Evolutionary conservation across 2,113 vertebrate genomes (phyloP).

Genomic region (Tangachromis dhanisi): DNA sequence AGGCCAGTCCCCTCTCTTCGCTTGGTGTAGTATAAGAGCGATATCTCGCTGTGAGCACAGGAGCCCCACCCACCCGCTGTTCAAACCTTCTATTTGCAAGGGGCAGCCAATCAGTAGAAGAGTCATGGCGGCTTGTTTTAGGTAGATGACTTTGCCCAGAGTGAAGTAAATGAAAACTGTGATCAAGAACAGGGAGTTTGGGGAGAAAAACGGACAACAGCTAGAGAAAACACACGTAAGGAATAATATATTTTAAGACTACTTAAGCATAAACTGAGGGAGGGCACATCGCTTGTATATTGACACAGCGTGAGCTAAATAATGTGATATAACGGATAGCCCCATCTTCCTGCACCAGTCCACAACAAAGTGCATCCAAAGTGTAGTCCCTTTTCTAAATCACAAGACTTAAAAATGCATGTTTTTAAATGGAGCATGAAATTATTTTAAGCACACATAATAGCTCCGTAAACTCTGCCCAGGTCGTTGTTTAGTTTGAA

Average conservation of each 20-base stretch:
- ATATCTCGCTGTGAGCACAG: fast-evolving
- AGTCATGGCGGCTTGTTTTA: not conserved
- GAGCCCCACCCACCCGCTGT: not conserved
- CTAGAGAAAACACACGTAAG: not conserved
- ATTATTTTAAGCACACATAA: not conserved
- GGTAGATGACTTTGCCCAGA: not conserved
- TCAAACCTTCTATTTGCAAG: not conserved
- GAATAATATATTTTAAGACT: not conserved
- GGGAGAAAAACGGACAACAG: not conserved
- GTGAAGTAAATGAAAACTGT: not conserved
- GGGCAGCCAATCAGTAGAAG: not conserved
- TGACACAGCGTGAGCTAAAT: fast-evolving
- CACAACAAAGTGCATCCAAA: not conserved
- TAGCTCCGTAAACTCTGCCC: not conserved
- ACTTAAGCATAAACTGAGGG: not conserved
- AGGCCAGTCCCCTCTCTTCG: fast-evolving
- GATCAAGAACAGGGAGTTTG: not conserved
- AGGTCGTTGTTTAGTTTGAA: not conserved
- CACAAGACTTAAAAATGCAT: not conserved
- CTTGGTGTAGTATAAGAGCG: not conserved
- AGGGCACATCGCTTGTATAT: not conserved
- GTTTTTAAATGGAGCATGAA: not conserved
- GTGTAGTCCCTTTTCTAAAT: not conserved
- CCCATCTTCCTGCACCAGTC: not conserved
- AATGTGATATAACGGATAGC: not conserved